Evolutionary conservation across 1,140 invertebrate species (phyloP), one percentile per base, ranked within the genome.

Genomic region (Drosophila ogumai): DNA sequence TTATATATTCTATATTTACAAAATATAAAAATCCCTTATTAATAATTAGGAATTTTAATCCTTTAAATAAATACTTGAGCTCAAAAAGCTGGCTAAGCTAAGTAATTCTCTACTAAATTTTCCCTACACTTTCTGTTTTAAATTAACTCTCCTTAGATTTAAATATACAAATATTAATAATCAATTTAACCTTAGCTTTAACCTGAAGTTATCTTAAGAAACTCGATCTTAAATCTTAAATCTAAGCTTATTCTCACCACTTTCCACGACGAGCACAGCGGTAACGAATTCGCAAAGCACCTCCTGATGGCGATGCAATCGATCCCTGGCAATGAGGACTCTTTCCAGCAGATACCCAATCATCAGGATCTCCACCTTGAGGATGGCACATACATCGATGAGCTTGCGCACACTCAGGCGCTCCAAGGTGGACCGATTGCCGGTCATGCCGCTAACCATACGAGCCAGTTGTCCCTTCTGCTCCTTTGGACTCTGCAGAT

Each of bases 291-390:
- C 71, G 31, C 81, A 90, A 0, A 90, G 75, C 8, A 77, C 72
- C 38, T 91, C 85, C 57, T 92, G 91, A 22, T 90, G 79, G 0
- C 82, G 56, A 3, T 49, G 47, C 34, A 75, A 32, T 0, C 90
- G 74, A 69, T 92, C 91, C 3, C 91, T 52, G 4, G 34, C 36
- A 12, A 92, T 59, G 2, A 92, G 71, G 3, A 74, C 82, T 2
- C 68, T 59, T 31, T 90, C 79, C 52, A 92, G 58, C 17, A 90
- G 25, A 17, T 76, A 82, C 0, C 91, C 77, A 52, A 92, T 75
- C 74, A 92, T 81, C 2, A 88, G 28, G 3, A 92, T 78, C 44
- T 92, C 88, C n/a, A 91, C 71, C 34, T 85, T 90, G 0, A 92
- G 61, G 22, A 91, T 85, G 28, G 85, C 85, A 15, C 55, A 66